A percentile compares a stretch with the other conserved stretches of the same genome.
These are phyloP conservation scores for Chionis minor DNA, from an alignment of 2,113 vertebrate genomes.

Conservation along the genomic window DNA sequence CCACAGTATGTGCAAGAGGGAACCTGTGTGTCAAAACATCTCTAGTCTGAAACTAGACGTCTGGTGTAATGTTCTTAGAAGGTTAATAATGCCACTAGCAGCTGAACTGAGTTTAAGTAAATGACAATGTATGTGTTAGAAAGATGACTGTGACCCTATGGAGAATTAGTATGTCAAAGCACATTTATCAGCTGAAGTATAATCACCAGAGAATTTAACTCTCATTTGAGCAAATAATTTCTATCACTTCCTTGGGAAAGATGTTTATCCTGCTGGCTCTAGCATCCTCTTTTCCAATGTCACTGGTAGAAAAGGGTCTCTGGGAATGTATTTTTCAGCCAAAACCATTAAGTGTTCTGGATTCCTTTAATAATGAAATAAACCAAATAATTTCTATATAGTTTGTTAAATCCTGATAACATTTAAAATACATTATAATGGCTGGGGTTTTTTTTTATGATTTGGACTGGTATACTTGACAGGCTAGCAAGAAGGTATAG, in stretches of 20 bases:
- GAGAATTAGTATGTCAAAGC: slow-evolving; percentile 6
- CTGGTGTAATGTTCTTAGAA: background rate
- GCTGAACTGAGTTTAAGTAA: background rate
- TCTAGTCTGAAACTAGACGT: background rate
- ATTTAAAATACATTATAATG: background rate
- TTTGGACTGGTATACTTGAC: background rate
- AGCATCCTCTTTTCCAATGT: background rate
- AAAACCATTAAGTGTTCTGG: background rate
- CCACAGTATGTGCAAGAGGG: background rate
- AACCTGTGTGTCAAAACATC: background rate
- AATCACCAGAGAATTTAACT: background rate
- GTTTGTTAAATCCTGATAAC: background rate
- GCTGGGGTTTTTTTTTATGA: background rate
- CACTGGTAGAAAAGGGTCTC: background rate
- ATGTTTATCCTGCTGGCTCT: background rate
- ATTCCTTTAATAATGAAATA: background rate
- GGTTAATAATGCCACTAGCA: background rate
- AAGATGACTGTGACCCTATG: background rate
- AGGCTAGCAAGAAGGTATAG: background rate
- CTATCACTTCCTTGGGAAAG: background rate
- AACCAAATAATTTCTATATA: background rate
- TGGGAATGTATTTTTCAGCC: background rate
- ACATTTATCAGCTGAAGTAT: background rate
- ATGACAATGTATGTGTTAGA: background rate
- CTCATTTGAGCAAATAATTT: background rate